phyloP scores from a whole-genome alignment of 2,888 invertebrate species.

The Melanotus villosus region DNA sequence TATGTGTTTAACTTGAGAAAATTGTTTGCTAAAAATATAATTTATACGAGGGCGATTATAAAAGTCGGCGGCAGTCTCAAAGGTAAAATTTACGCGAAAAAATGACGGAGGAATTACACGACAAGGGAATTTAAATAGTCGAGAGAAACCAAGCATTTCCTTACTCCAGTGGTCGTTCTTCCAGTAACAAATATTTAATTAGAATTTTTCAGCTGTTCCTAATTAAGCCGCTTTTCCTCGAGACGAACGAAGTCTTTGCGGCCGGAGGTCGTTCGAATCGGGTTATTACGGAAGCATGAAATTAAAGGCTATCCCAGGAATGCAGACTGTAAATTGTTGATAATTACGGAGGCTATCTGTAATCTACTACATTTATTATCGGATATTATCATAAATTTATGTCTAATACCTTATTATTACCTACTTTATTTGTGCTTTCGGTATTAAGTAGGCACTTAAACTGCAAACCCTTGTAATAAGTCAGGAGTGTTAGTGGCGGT shows the following conservation, averaged over 20 bases:
- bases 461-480: constrained; percentile 30
- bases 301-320: constrained; percentile 43
- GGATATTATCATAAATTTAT: constrained; percentile 47
- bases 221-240: constrained; percentile 34
- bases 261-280: constrained; percentile 14
- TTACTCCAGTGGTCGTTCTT: not conserved
- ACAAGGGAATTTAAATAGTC: constrained; percentile 12
- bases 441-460: constrained; percentile 40
- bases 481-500: constrained; percentile 10
- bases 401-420: constrained; percentile 45
- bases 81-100: not conserved
- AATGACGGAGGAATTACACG: not conserved
- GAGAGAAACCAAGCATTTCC: not conserved
- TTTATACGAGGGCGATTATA: not conserved
- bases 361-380: constrained; percentile 47
- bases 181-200: constrained; percentile 26
- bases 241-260: constrained; percentile 6
- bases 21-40: constrained; percentile 3
- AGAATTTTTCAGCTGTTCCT: constrained; percentile 35
- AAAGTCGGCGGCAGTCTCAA: not conserved
- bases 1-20: not conserved
- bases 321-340: constrained; percentile 45
- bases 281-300: constrained; percentile 43
- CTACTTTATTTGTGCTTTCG: constrained; percentile 41
- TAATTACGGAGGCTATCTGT: constrained; percentile 42